A percentile compares a stretch with the other conserved stretches of the same genome.
Evolutionary conservation across 2,888 invertebrate genomes (phyloP).

Genomic region (Melipona beecheii): DNA sequence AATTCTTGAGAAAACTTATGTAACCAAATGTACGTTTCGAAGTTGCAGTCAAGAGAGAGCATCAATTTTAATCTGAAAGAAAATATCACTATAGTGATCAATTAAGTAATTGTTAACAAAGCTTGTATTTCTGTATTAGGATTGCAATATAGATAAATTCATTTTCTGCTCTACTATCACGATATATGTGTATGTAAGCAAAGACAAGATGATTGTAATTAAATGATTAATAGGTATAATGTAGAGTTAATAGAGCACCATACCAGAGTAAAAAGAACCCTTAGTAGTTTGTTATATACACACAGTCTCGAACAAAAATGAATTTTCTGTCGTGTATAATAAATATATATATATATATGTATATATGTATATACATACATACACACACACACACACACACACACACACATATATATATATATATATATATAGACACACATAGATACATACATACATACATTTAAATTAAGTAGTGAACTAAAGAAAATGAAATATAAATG

Average conservation of each 20-base stretch:
- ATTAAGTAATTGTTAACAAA: constrained; percentile 36
- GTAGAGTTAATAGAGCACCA: constrained; percentile 57
- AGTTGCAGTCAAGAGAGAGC: constrained; percentile 2
- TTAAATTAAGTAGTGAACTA: neutral
- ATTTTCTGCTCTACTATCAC: constrained; percentile 45
- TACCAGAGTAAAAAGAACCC: constrained; percentile 51
- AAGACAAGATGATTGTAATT: constrained; percentile 49
- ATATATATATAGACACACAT: too few species aligned
- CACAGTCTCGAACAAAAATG: constrained; percentile 15
- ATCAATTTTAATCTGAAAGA: constrained; percentile 2
- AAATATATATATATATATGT: neutral
- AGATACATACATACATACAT: neutral
- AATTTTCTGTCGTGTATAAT: constrained; percentile 30
- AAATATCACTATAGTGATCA: neutral
- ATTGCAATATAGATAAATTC: constrained; percentile 50
- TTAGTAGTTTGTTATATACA: constrained; percentile 42
- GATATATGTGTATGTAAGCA: constrained; percentile 21
- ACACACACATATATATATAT: too few species aligned
- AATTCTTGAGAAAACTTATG: constrained; percentile 8
- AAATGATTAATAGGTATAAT: constrained; percentile 40
- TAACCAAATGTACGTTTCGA: constrained; percentile 1
- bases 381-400: too few species aligned
- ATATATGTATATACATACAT: too few species aligned
- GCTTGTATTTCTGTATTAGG: constrained; percentile 33
- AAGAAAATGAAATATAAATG: neutral